phyloP scores from a whole-genome alignment of 2,888 invertebrate genomes.

The Sesia bembeciformis region DNA sequence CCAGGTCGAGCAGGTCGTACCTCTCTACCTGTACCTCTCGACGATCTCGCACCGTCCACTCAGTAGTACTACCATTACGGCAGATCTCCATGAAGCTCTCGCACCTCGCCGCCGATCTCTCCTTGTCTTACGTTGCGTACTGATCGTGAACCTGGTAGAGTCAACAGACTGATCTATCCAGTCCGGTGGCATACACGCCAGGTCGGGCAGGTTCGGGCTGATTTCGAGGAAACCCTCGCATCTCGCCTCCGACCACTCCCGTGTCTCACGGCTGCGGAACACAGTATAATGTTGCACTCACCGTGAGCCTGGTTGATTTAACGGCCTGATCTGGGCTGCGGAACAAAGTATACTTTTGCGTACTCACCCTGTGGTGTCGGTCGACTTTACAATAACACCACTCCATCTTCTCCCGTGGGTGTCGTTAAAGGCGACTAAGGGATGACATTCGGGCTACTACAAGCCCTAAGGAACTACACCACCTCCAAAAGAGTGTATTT shows the following conservation, averaged over 20 bases:
- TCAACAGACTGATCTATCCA: constrained; percentile 14
- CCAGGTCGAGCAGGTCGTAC: constrained; percentile 71
- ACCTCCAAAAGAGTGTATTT: too few species aligned
- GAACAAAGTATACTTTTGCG: too few species aligned
- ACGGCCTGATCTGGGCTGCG: too few species aligned
- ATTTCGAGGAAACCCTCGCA: constrained; percentile 71
- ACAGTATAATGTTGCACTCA: too few species aligned
- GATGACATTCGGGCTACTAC: too few species aligned
- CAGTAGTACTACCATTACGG: constrained; percentile 74
- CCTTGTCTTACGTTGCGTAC: neutral
- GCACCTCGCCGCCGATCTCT: constrained; percentile 8
- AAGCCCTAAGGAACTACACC: too few species aligned
- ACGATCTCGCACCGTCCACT: constrained; percentile 74
- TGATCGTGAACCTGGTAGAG: constrained; percentile 6
- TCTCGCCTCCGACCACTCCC: neutral
- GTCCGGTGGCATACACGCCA: constrained; percentile 77
- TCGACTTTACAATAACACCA: too few species aligned
- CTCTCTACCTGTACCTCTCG: constrained; percentile 67
- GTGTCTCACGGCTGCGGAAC: too few species aligned
- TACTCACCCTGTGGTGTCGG: too few species aligned
- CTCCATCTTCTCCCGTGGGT: too few species aligned
- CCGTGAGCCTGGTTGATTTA: too few species aligned
- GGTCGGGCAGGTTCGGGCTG: constrained; percentile 71
- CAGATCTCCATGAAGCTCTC: constrained; percentile 73
- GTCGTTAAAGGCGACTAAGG: too few species aligned